These are phyloP conservation scores for Ciconia maguari DNA, from an alignment of 2,113 vertebrate genomes.

Conservation along the genomic window DNA sequence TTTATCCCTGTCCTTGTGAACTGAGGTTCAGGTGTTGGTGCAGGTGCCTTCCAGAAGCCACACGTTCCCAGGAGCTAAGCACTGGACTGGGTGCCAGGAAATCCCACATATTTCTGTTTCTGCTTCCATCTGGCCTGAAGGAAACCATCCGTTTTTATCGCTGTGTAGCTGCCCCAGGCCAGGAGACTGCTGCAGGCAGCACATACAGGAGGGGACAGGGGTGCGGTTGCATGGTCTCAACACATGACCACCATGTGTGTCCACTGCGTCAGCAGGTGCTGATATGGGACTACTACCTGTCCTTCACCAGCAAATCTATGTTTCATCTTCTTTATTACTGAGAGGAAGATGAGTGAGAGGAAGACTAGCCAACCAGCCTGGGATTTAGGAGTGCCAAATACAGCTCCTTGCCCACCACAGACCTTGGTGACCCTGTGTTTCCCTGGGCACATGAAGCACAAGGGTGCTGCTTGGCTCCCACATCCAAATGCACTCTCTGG, in stretches of 20 bases:
- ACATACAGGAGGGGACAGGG: not conserved
- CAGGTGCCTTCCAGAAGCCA: not conserved
- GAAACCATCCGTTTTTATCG: not conserved
- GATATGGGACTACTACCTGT: not conserved
- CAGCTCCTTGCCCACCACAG: not conserved
- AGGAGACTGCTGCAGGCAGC: not conserved
- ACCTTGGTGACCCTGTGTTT: not conserved
- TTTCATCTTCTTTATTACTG: not conserved
- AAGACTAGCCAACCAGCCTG: not conserved
- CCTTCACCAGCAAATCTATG: not conserved
- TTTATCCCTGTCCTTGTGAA: not conserved
- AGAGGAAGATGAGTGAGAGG: not conserved
- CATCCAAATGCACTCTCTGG: not conserved
- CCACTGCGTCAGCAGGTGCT: not conserved
- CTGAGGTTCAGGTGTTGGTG: not conserved
- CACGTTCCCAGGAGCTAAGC: not conserved
- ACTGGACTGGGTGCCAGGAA: rapidly evolving
- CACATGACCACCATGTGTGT: rapidly evolving
- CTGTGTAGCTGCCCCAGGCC: not conserved
- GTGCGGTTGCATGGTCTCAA: not conserved
- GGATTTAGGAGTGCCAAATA: not conserved
- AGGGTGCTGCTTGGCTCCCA: not conserved
- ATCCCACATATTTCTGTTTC: not conserved
- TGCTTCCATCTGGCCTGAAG: not conserved
- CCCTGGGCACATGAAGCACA: not conserved